Conservation (phyloP, 2,888 invertebrate species). For the Thereva unica region DNA sequence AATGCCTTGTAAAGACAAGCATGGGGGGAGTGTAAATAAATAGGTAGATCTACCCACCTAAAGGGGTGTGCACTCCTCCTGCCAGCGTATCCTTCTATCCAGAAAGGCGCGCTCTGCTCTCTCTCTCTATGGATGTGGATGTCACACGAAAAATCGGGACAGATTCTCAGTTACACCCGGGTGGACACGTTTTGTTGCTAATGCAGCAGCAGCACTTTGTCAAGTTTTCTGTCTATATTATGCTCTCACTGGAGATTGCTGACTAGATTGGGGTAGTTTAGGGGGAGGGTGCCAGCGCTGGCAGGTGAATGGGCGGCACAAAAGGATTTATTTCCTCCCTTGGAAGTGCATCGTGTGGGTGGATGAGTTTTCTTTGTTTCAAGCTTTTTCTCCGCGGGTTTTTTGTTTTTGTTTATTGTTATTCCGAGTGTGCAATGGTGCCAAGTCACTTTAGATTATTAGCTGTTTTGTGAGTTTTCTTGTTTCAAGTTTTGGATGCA, state of each 20-base stretch:
- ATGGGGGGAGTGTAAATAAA: conserved; percentile 20
- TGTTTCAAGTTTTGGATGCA: no score
- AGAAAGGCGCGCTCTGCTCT: no score
- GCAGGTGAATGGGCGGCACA: no score
- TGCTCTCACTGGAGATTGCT: no score
- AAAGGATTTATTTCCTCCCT: no score
- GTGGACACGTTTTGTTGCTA: conserved; percentile 32
- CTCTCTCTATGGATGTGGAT: conserved; percentile 1
- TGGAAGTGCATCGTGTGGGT: not conserved
- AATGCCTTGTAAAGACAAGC: not conserved
- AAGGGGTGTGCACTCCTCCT: not conserved
- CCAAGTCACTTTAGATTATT: conserved; percentile 34
- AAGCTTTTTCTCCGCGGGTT: conserved; percentile 8
- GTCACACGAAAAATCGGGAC: conserved; percentile 30
- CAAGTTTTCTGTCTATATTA: not conserved
- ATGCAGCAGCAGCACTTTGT: conserved; percentile 28
- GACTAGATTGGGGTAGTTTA: no score
- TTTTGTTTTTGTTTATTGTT: not conserved
- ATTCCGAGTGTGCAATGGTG: conserved; percentile 24
- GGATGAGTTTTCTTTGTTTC: conserved; percentile 10
- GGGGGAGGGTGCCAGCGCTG: no score
- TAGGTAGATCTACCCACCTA: not conserved
- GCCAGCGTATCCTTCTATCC: not conserved
- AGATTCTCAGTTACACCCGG: conserved; percentile 34
- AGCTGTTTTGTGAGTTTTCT: conserved; percentile 3